Conservation (phyloP, 1,140 invertebrate species). For the Akabosia matsudoensis region DNA sequence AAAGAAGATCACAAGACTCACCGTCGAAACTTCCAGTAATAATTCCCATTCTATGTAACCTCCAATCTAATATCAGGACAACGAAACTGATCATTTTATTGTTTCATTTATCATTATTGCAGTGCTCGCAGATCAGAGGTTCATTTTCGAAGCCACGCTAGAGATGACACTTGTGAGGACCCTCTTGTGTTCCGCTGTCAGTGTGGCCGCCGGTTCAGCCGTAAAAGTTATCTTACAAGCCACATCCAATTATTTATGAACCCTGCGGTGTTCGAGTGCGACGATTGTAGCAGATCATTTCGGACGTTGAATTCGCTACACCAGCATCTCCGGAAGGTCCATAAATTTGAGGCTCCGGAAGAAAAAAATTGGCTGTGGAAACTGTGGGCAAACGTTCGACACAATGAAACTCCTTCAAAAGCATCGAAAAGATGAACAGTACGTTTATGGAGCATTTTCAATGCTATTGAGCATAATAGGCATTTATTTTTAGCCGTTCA, state of each 20-base stretch:
- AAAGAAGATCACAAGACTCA: not conserved
- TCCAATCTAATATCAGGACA: not conserved
- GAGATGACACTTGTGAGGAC: not conserved
- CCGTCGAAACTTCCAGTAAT: not conserved
- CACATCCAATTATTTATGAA: not conserved
- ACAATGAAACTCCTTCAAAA: too few species aligned
- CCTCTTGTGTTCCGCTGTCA: not conserved
- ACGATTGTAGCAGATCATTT: not conserved
- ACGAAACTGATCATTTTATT: not conserved
- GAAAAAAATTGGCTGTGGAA: not conserved
- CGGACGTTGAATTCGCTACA: not conserved
- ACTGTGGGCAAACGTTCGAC: not conserved
- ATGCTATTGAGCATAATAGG: too few species aligned
- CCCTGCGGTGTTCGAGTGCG: not conserved
- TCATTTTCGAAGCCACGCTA: not conserved
- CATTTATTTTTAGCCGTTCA: too few species aligned
- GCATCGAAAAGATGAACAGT: too few species aligned
- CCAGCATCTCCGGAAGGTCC: not conserved
- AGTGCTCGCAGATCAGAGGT: not conserved
- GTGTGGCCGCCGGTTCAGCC: not conserved
- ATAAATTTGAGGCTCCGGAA: not conserved
- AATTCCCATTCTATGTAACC: not conserved
- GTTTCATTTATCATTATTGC: too few species aligned
- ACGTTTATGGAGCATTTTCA: too few species aligned
- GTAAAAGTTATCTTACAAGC: not conserved